Conservation (phyloP, 2,888 invertebrate genomes). For the Melanchra persicariae region DNA sequence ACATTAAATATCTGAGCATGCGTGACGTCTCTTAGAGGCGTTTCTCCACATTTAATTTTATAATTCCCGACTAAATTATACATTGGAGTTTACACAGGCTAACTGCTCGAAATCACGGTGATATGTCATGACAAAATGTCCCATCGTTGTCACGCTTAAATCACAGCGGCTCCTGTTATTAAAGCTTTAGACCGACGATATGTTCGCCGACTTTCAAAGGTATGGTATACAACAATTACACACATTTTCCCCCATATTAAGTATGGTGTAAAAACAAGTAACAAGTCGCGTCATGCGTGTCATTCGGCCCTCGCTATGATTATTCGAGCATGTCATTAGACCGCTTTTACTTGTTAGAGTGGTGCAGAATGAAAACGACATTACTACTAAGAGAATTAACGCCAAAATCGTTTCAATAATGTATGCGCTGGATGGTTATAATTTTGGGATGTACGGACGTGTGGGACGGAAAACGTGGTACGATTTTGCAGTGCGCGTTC, state of each 20-base stretch:
- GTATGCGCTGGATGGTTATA: constrained; percentile 62
- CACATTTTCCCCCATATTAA: constrained; percentile 76
- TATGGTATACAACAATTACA: constrained; percentile 79
- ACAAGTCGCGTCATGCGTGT: constrained; percentile 75
- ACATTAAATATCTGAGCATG: constrained; percentile 42
- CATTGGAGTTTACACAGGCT: constrained; percentile 29
- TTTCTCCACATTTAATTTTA: constrained; percentile 42
- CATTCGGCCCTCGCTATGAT: constrained; percentile 75
- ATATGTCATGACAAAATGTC: constrained; percentile 55
- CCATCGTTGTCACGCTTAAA: constrained; percentile 65
- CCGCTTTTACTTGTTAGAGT: constrained; percentile 70
- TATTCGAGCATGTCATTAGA: constrained; percentile 79
- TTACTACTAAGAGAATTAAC: constrained; percentile 69
- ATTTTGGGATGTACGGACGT: constrained; percentile 44
- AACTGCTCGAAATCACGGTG: constrained; percentile 58
- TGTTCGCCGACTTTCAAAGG: constrained; percentile 79
- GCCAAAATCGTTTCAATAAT: constrained; percentile 70
- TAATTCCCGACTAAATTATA: constrained; percentile 53
- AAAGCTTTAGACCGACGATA: constrained; percentile 71
- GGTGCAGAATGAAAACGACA: constrained; percentile 72
- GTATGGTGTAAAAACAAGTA: constrained; percentile 79
- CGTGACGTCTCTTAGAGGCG: constrained; percentile 46
- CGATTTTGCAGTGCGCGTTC: not conserved
- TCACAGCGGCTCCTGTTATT: constrained; percentile 71
- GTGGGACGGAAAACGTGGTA: constrained; percentile 24